Base-by-base conservation (phyloP, 1,140 invertebrate genomes). In the Drosophila pseudoananassae region DNA sequence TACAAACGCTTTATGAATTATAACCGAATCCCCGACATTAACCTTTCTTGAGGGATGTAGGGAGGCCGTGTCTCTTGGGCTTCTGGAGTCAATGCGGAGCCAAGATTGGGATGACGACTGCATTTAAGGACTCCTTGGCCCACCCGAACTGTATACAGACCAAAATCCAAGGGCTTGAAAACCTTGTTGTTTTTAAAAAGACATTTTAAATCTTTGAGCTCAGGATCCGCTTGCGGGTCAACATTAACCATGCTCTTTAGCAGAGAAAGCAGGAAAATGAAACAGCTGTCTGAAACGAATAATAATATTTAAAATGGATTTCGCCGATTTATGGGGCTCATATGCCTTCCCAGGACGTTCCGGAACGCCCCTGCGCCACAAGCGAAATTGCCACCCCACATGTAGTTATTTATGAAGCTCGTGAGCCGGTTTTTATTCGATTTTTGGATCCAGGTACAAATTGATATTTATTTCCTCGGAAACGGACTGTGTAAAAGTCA, bases 1-100 rank as follows among this genome's bases (percentile, higher is more conserved):
- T 75, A 65, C 56, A 61, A 65, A 83, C 82, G 83, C 71, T 75
- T 71, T 76, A 78, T 87, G 83, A 87, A 87, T 87, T 76, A 87
- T 87, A 88, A 87, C 25, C 6, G 75, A 78, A 81, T 81, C 53
- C 55, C 40, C 49, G 56, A 46, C 36, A 38, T 12, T 33, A 31
- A 9, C 29, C 29, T n/a, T 31, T 1, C n/a, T 5, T 31, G n/a
- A 20, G 27, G 40, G 49, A 20, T 14, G 40, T 9, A 9, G 33
- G 12, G 38, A 52, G 54, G 54, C 45, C 65, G 25, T 52, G 25
- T 33, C 14, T 14, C 27, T 12, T 6, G 25, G 40, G 36, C 61
- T 66, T 40, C 51, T 45, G 8, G 56, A 58, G 20, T 20, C 27
- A 14, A 50, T 25, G 23, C 47, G n/a, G 15, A 31, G 40, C 50